Percentiles rank a stretch among this genome's conserved stretches.
Conservation (phyloP, 2,797 vertebrate genomes). For the Gymnoscopelus microlampas region DNA sequence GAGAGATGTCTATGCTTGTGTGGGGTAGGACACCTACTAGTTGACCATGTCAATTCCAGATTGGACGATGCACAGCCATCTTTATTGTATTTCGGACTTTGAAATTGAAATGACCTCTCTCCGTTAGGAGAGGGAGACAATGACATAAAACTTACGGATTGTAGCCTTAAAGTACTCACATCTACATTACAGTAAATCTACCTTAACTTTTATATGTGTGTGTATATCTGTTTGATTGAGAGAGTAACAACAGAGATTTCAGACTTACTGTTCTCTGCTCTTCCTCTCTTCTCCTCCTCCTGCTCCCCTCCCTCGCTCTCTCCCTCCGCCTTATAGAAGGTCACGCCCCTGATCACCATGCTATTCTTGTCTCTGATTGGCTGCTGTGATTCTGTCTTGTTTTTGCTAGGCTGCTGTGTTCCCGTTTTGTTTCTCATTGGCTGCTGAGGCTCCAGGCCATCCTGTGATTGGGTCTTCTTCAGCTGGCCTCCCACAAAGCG, state of each 20-base stretch:
- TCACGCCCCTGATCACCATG: constrained; percentile 84
- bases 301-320: constrained; percentile 75
- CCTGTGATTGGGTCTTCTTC: constrained; percentile 71
- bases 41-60: too few relatives aligned
- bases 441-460: constrained; percentile 48
- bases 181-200: background rate
- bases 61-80: too few relatives aligned
- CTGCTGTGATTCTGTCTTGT: constrained; percentile 58
- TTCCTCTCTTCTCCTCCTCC: constrained; percentile 24
- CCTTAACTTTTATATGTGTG: background rate
- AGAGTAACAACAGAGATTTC: too few relatives aligned
- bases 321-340: constrained; percentile 90
- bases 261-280: constrained; percentile 84
- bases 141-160: too few relatives aligned
- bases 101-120: too few relatives aligned
- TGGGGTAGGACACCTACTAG: too few relatives aligned
- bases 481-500: constrained; percentile 78
- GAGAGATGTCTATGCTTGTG: too few relatives aligned
- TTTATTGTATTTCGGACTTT: too few relatives aligned
- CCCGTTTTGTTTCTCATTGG: constrained; percentile 55
- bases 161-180: too few relatives aligned
- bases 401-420: constrained; percentile 61
- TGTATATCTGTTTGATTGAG: too few relatives aligned
- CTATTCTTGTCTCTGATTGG: constrained; percentile 68
- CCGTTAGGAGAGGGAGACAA: too few relatives aligned